Conservation (phyloP, 2,113 vertebrate species). For the Phaethon lepturus region DNA sequence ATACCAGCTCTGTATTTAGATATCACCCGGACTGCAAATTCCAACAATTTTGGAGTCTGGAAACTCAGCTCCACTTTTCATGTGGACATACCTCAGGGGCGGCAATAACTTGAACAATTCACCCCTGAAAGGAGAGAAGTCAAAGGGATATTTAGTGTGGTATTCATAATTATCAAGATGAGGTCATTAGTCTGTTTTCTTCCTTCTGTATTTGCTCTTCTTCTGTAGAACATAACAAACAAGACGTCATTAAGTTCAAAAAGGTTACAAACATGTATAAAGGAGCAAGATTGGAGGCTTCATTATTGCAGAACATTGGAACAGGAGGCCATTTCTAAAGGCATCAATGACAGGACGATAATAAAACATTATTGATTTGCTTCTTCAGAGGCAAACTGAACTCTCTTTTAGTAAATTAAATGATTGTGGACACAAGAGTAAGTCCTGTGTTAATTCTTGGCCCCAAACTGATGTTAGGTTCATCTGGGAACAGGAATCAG, state of each 20-base stretch:
- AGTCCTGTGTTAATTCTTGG: neutral
- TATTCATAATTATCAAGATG: neutral
- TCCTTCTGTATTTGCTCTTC: neutral
- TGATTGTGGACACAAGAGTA: neutral
- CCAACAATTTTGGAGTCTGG: neutral
- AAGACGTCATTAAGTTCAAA: neutral
- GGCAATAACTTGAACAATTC: neutral
- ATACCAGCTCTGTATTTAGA: neutral
- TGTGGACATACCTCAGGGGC: neutral
- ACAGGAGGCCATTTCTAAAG: neutral
- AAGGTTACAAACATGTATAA: neutral
- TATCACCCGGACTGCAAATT: neutral
- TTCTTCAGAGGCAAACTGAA: neutral
- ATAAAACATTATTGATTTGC: neutral
- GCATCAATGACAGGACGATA: neutral
- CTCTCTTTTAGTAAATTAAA: neutral
- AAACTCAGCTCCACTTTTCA: neutral
- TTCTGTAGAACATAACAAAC: neutral
- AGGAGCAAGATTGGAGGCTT: neutral
- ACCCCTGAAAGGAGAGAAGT: neutral
- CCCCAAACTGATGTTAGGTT: rapidly evolving
- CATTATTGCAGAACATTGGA: neutral
- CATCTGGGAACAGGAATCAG: neutral
- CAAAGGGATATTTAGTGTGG: neutral
- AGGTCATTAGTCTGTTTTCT: neutral